A percentile compares a stretch with the other conserved stretches of the same genome.
Evolutionary conservation across 2,797 vertebrate genomes (phyloP).

Genomic region (Synaphobranchus kaupii): DNA sequence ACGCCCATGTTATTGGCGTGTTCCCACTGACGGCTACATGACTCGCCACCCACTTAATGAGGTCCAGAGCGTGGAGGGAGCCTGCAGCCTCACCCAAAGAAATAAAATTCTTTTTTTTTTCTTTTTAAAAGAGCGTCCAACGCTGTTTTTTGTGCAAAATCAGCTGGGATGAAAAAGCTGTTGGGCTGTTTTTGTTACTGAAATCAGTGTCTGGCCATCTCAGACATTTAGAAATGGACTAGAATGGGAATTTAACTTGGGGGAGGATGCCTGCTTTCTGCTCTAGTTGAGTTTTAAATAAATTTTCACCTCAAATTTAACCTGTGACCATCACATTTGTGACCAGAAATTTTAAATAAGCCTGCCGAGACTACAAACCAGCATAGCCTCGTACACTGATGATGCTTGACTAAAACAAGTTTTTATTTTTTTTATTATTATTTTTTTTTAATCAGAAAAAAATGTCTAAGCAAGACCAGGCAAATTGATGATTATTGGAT

Average conservation of each 20-base stretch:
- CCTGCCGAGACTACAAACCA: no score
- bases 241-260: not conserved
- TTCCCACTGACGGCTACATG: slow-evolving; percentile 11
- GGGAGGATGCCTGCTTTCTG: not conserved
- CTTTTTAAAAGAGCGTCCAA: no score
- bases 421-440: no score
- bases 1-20: slow-evolving; percentile 21
- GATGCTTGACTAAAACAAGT: not conserved
- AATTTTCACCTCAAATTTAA: not conserved
- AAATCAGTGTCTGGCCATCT: not conserved
- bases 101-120: no score
- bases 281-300: not conserved
- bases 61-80: slow-evolving; percentile 1
- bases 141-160: not conserved
- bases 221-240: not conserved
- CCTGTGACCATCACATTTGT: not conserved
- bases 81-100: not conserved
- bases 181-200: not conserved
- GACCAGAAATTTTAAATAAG: not conserved
- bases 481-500: not conserved
- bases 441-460: no score
- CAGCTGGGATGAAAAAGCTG: not conserved
- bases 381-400: not conserved
- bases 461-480: no score
- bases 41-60: slow-evolving; percentile 28